Evolutionary conservation across 1,140 invertebrate species (phyloP).

Genomic region (Drosophila triauraria): DNA sequence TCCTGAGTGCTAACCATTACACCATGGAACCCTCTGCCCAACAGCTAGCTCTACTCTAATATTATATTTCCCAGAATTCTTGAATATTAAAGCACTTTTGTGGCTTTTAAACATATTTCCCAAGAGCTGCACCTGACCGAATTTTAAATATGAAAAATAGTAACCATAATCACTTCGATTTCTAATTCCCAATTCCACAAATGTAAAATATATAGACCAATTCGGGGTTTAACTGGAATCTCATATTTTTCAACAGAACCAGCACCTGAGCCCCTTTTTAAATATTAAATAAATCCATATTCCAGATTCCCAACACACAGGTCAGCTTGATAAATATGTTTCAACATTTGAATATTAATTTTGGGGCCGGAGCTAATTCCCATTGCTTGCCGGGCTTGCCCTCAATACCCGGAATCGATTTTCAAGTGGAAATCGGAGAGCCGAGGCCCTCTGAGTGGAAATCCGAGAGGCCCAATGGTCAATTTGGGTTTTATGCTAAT

Average conservation of each 20-base stretch:
- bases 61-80: background rate
- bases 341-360: constrained; percentile 35
- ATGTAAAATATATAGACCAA: background rate
- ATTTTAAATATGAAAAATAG: background rate
- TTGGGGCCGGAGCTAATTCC: background rate
- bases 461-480: constrained; percentile 17
- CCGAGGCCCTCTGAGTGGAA: background rate
- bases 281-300: constrained; percentile 1
- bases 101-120: background rate
- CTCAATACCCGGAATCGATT: constrained; percentile 28
- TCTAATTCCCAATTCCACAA: background rate
- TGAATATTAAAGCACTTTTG: background rate
- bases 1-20: constrained; percentile 96
- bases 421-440: constrained; percentile 15
- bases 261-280: background rate
- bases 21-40: constrained; percentile 88
- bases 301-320: constrained; percentile 31
- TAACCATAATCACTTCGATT: background rate
- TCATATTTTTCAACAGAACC: background rate
- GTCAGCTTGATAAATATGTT: constrained; percentile 38
- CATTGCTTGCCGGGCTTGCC: constrained; percentile 7
- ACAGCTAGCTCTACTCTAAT: no score
- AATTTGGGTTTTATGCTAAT: constrained; percentile 50
- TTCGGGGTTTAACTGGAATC: no score
- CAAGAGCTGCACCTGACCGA: background rate